Base-by-base conservation (phyloP, 2,113 vertebrate genomes). In the Mormyrus lacerda region DNA sequence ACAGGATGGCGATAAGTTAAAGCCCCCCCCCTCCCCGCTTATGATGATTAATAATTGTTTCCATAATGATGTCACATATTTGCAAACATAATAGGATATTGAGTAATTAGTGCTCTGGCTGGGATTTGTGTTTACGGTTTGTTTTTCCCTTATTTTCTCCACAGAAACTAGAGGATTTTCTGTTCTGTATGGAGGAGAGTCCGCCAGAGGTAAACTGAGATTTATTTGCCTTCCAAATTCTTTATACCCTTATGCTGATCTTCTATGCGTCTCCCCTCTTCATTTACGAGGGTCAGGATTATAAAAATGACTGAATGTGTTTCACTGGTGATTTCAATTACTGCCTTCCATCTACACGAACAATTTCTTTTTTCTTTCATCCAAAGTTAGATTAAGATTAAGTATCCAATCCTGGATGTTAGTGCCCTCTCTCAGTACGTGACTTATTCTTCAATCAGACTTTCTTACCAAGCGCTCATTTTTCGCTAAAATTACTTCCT, bases 131-230 rank as follows among this genome's bases (percentile, higher is more conserved):
- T 50, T 24, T 27, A 27, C n/a, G 35, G 11, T 87, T 86, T 17
- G 21, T 86, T 35, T 55, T 21, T 27, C 48, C n/a, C 9, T n/a
- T 58, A n/a, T n/a, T 58, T 58, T 61, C 42, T 73, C 94, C 91
- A 89, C 94, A 96, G 95, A 95, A 95, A 91, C 90, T 96, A 93
- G 95, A 96, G 90, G 95, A 95, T 93, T 95, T 96, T 92, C 92
- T 96, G 89, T 96, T 96, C 94, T 94, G 94, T 92, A 94, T 95
- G 94, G 95, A 96, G 91, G 95, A 95, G 10, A 92, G 88, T 90
- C 94, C 93, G 87, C 91, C 93, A 24, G 94, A 96, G 95, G 95
- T 96, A 90, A 73, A 94, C 92, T 21, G 84, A 3, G 27, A 39
- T 76, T 50, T 87, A 13, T 79, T 31, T 27, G 3, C 87, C 47